Conservation (phyloP, 2,888 invertebrate genomes). For the Spialia ferax region DNA sequence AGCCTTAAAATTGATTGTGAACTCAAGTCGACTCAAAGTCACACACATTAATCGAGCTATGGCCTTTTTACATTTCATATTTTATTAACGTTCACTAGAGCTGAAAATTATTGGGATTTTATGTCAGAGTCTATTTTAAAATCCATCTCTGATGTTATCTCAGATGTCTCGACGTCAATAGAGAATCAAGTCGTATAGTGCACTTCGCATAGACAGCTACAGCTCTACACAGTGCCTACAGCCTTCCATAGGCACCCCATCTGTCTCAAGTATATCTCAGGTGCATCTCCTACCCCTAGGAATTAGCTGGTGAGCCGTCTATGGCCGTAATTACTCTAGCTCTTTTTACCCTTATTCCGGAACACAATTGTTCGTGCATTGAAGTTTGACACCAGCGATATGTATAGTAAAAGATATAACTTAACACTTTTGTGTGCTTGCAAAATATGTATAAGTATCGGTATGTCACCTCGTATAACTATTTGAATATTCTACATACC, state of each 20-base stretch:
- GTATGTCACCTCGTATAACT: too few species aligned
- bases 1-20: too few species aligned
- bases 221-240: neutral
- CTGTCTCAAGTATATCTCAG: constrained; percentile 40
- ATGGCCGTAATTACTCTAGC: constrained; percentile 33
- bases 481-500: neutral
- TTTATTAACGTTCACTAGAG: neutral
- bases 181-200: constrained; percentile 7
- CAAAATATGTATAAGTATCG: neutral
- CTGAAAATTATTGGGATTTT: neutral
- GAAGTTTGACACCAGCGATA: constrained; percentile 20
- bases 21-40: too few species aligned
- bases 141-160: neutral
- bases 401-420: neutral
- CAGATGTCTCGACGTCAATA: constrained; percentile 21
- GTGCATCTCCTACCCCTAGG: constrained; percentile 37
- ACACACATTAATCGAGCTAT: neutral
- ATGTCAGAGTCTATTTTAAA: neutral
- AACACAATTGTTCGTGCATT: constrained; percentile 36
- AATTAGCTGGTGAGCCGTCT: constrained; percentile 37
- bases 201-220: constrained; percentile 5
- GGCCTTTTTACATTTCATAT: neutral
- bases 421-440: neutral
- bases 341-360: constrained; percentile 37
- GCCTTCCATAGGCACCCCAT: constrained; percentile 18